A percentile compares a stretch with the other conserved stretches of the same genome.
Conservation (phyloP, 2,888 invertebrate species). For the Koerneria pararmatus region DNA sequence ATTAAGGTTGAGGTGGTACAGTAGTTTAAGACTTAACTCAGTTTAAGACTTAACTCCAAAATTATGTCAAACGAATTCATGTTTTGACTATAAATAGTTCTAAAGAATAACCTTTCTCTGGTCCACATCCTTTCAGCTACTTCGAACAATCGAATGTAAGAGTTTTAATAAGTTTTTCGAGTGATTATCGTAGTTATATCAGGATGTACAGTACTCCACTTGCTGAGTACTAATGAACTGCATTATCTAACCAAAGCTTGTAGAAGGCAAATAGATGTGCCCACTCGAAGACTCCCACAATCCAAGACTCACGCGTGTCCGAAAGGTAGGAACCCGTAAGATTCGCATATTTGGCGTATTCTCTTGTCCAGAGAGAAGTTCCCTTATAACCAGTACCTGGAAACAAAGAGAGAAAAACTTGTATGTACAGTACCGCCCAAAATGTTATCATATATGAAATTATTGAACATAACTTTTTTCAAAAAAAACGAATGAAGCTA, state of each 20-base stretch:
- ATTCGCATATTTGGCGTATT: slow-evolving; percentile 56
- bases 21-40: too few species aligned
- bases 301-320: slow-evolving; percentile 55
- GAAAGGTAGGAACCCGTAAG: slow-evolving; percentile 48
- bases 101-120: too few species aligned
- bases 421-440: not conserved
- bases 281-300: slow-evolving; percentile 57
- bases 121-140: too few species aligned
- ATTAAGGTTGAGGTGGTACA: too few species aligned
- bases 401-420: slow-evolving; percentile 12
- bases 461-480: too few species aligned
- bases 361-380: slow-evolving; percentile 54
- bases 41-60: too few species aligned
- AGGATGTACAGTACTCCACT: not conserved
- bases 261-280: slow-evolving; percentile 56
- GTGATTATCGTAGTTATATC: not conserved
- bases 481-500: too few species aligned
- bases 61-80: too few species aligned
- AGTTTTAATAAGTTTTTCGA: not conserved
- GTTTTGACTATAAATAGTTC: not conserved
- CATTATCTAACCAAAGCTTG: slow-evolving; percentile 48
- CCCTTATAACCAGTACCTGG: slow-evolving; percentile 52
- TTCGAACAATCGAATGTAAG: not conserved
- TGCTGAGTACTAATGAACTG: not conserved
- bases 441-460: not conserved